phyloP scores from a whole-genome alignment of 2,888 invertebrate species.

The Rhagonycha lutea region DNA sequence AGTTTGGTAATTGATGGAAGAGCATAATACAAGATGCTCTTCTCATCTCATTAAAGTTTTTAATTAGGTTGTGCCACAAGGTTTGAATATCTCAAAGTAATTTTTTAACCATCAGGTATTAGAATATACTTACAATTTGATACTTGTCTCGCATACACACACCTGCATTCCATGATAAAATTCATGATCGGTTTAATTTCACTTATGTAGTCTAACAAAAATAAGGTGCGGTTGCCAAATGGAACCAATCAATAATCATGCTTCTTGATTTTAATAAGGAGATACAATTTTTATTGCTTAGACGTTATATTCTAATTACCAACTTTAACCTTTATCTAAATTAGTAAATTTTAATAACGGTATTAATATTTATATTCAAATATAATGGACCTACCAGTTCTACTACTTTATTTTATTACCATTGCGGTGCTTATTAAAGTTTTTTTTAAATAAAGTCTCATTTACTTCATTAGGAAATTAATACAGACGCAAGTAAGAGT shows the following conservation, averaged over 20 bases:
- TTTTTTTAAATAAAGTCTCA: conserved; percentile 25
- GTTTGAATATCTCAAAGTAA: conserved; percentile 13
- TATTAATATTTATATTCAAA: conserved; percentile 27
- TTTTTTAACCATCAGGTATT: conserved; percentile 10
- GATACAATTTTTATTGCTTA: conserved; percentile 32
- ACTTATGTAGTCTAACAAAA: conserved; percentile 9
- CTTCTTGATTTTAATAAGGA: conserved; percentile 27
- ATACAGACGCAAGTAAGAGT: conserved; percentile 9
- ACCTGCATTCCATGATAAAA: conserved; percentile 1
- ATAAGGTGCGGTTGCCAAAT: conserved; percentile 19
- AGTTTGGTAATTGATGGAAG: conserved; percentile 15
- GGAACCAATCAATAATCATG: conserved; percentile 21
- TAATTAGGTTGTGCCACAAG: conserved; percentile 22
- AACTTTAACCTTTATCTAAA: conserved; percentile 40
- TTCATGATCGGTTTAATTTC: conserved; percentile 3
- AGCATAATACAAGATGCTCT: conserved; percentile 14
- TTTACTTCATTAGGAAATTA: conserved; percentile 22
- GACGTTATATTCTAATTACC: conserved; percentile 38
- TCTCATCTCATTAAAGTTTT: conserved; percentile 19
- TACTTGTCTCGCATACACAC: conserved; percentile 7
- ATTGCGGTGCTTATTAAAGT: conserved; percentile 23
- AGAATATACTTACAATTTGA: conserved; percentile 8
- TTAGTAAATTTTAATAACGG: conserved; percentile 31
- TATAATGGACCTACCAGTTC: conserved; percentile 23
- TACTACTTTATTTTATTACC: conserved; percentile 28